Evolutionary conservation across 2,113 vertebrate species (phyloP).

Genomic region (Siniperca chuatsi): DNA sequence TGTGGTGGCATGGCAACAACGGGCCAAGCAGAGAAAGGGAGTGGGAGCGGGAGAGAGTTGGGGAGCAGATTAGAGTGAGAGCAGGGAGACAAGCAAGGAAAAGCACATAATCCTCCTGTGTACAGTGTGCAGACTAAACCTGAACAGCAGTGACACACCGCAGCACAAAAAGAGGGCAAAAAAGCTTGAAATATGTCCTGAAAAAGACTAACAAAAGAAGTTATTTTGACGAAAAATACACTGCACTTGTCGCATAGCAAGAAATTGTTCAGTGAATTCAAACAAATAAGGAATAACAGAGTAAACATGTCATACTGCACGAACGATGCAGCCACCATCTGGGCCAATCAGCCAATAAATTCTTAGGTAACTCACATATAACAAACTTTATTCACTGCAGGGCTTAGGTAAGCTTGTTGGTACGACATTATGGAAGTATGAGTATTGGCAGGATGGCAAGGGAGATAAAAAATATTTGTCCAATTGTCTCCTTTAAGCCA

Average conservation of each 20-base stretch:
- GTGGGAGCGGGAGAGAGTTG: conserved; percentile 38
- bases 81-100: conserved; percentile 65
- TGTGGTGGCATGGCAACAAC: conserved; percentile 78
- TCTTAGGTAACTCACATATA: conserved; percentile 21
- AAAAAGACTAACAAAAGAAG: conserved; percentile 37
- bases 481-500: conserved; percentile 50
- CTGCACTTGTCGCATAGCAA: neutral
- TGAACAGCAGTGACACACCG: conserved; percentile 59
- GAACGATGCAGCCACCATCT: conserved; percentile 24
- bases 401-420: conserved; percentile 23
- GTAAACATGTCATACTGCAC: conserved; percentile 33
- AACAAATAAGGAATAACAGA: conserved; percentile 11
- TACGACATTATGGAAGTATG: conserved; percentile 36
- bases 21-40: conserved; percentile 41
- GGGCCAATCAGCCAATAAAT: conserved; percentile 29
- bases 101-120: conserved; percentile 74
- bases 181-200: conserved; percentile 41
- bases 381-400: conserved; percentile 31
- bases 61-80: conserved; percentile 70
- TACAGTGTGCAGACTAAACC: conserved; percentile 65
- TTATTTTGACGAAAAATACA: conserved; percentile 14
- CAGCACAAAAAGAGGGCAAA: conserved; percentile 49
- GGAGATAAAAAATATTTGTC: conserved; percentile 33
- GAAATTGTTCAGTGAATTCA: conserved; percentile 25
- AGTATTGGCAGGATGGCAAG: conserved; percentile 25